Conservation (phyloP, 1,140 invertebrate species). For the Euwallacea fornicatus region DNA sequence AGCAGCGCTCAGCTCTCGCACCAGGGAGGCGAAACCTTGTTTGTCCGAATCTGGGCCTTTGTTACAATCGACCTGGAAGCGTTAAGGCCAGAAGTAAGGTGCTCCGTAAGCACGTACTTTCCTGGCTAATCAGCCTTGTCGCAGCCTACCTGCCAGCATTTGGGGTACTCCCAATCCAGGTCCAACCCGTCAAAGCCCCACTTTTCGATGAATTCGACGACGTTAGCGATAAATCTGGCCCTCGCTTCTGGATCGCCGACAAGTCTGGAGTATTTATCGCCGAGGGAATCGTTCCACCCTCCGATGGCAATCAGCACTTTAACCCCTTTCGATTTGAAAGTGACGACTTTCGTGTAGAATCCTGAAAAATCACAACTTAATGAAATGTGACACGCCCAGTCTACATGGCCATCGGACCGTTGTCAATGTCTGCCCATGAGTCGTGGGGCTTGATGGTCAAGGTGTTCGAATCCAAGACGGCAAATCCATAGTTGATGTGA, state of each 20-base stretch:
- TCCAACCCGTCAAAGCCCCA: conserved; percentile 72
- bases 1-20: conserved; percentile 70
- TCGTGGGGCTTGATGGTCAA: conserved; percentile 64
- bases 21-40: conserved; percentile 68
- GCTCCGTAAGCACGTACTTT: background rate
- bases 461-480: conserved; percentile 60
- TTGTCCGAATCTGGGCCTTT: conserved; percentile 51
- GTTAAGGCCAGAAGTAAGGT: background rate
- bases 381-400: background rate
- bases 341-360: conserved; percentile 62
- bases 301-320: conserved; percentile 72
- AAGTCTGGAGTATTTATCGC: conserved; percentile 64
- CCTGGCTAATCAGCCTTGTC: background rate
- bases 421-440: conserved; percentile 68
- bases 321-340: conserved; percentile 59
- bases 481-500: conserved; percentile 75
- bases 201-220: conserved; percentile 63
- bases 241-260: conserved; percentile 61
- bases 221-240: conserved; percentile 61
- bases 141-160: conserved; percentile 64
- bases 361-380: conserved; percentile 46
- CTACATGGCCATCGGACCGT: conserved; percentile 53
- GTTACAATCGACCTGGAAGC: conserved; percentile 38
- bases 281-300: conserved; percentile 71
- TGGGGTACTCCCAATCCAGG: conserved; percentile 74